Evolutionary conservation across 2,888 invertebrate genomes (phyloP).

Genomic region (Blomia tropicalis): DNA sequence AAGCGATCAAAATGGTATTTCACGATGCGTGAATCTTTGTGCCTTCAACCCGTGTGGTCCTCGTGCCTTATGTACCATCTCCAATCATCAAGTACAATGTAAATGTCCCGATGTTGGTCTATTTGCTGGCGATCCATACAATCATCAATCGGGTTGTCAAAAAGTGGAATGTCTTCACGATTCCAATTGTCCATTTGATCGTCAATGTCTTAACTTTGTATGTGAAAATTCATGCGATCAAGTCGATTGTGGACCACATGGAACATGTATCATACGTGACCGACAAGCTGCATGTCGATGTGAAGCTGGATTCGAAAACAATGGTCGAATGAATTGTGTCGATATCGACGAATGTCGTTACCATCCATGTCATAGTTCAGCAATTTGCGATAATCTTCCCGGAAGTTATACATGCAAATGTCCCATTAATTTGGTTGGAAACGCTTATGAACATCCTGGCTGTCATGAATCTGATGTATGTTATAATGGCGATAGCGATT

Average conservation of each 20-base stretch:
- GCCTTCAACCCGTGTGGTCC: conserved; percentile 50
- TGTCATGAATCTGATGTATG: conserved; percentile 33
- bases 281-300: conserved; percentile 60
- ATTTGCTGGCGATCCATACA: conserved; percentile 30
- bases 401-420: conserved; percentile 43
- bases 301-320: conserved; percentile 52
- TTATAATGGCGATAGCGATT: conserved; percentile 32
- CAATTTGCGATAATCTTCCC: conserved; percentile 63
- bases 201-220: conserved; percentile 54
- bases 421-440: conserved; percentile 31
- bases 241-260: conserved; percentile 55
- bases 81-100: conserved; percentile 13
- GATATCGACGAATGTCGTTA: conserved; percentile 54
- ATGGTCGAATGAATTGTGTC: conserved; percentile 37
- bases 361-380: conserved; percentile 62
- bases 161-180: conserved; percentile 63
- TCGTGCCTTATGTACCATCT: conserved; percentile 57
- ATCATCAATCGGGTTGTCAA: conserved; percentile 28
- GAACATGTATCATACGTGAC: conserved; percentile 53
- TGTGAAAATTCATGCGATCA: conserved; percentile 30
- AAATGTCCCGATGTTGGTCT: conserved; percentile 23
- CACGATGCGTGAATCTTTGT: conserved; percentile 30
- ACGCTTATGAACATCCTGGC: conserved; percentile 41
- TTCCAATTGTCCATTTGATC: conserved; percentile 67
- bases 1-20: conserved; percentile 29